Evolutionary conservation across 2,113 vertebrate genomes (phyloP), one percentile per base, ranked within the genome.

Genomic region (Dermatemys mawii): DNA sequence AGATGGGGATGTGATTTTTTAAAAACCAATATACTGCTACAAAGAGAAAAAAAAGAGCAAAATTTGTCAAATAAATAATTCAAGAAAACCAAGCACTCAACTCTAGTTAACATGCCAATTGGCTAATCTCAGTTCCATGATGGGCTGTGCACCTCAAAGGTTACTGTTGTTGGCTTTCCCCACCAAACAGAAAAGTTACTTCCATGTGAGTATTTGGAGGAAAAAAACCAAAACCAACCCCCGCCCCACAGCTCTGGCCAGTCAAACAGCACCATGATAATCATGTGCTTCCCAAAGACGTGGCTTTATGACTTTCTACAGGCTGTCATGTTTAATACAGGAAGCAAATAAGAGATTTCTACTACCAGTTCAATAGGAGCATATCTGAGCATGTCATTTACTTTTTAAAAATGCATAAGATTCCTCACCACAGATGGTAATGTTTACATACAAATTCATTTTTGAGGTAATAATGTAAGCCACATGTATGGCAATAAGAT

Each of bases 371-470:
- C 86, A 53, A 44, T 79, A 35, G n/a, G 22, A 29, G 53, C 87
- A 78, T 70, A 53, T 95, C 93, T 94, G 90, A 96, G 89, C 48
- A 93, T 49, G 75, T 78, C 93, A 55, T 92, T 96, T 94, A 70
- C 82, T 88, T 93, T 96, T 88, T 95, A 95, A 96, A 97, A 97
- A 97, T 95, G 95, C 91, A 93, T 91, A 92, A 76, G 85, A 83
- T 94, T 97, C 89, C 82, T 92, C 86, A 81, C 86, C 87, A 48
- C 55, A 91, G 90, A 95, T 95, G 92, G 91, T 93, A 86, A 29
- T 67, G 48, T 91, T 89, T 96, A 51, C 26, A 86, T 78, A 93
- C 86, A 97, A 95, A 96, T 92, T 88, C 73, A 70, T 95, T 90
- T 96, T 92, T 79, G 93, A 97, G 93, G 94, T 51, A 57, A 3